phyloP scores from a whole-genome alignment of 2,888 invertebrate genomes.

The Agrotis clavis region DNA sequence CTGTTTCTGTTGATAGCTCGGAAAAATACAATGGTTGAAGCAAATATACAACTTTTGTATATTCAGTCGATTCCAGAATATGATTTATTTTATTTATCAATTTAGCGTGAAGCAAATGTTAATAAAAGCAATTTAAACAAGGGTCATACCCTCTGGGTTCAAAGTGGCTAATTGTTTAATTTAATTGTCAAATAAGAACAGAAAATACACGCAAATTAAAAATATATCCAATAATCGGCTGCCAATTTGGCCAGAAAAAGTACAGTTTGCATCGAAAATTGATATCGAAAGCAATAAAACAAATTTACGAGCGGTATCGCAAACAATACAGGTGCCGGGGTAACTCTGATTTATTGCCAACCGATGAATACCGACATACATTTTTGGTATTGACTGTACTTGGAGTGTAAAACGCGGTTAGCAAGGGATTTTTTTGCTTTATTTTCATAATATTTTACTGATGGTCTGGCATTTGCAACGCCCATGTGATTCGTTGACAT shows the following conservation, averaged over 20 bases:
- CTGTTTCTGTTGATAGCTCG: neutral
- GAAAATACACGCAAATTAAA: conserved; percentile 26
- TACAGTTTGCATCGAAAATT: conserved; percentile 62
- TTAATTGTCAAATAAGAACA: neutral
- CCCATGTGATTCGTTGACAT: neutral
- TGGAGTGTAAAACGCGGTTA: conserved; percentile 11
- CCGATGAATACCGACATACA: conserved; percentile 54
- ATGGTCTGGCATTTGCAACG: neutral
- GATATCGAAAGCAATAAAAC: conserved; percentile 73
- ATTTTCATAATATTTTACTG: neutral
- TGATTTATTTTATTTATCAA: neutral
- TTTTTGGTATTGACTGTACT: conserved; percentile 41
- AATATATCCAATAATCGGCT: conserved; percentile 32
- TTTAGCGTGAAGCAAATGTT: neutral
- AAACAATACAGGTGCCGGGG: conserved; percentile 71
- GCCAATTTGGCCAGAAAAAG: conserved; percentile 52
- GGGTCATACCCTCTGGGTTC: neutral
- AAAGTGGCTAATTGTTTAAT: neutral
- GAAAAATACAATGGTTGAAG: neutral
- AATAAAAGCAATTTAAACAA: neutral
- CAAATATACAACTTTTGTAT: neutral
- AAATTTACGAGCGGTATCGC: conserved; percentile 72
- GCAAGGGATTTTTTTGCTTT: neutral
- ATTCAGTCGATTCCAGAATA: neutral
- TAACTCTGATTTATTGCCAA: conserved; percentile 59